Percentiles rank a stretch among this genome's conserved stretches.
Conservation (phyloP, 2,797 vertebrate genomes). For the Esox lucius region DNA sequence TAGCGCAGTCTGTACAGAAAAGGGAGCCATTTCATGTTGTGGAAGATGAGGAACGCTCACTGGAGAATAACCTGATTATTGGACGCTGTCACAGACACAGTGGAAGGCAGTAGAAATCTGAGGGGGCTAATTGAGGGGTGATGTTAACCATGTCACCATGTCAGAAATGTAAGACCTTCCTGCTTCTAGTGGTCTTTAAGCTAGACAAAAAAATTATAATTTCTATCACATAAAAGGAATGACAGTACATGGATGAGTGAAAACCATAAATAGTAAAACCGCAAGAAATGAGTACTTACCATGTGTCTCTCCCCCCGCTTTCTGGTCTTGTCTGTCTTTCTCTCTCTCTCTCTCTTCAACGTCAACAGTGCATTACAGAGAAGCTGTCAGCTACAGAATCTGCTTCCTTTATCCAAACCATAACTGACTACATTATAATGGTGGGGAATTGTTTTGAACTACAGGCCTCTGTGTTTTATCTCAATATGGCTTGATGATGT, state of each 20-base stretch:
- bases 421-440: slow-evolving; percentile 22
- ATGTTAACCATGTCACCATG: slow-evolving; percentile 16
- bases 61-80: slow-evolving; percentile 41
- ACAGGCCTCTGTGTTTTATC: slow-evolving; percentile 1
- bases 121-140: slow-evolving; percentile 36
- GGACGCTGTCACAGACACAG: slow-evolving; percentile 36
- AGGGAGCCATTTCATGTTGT: not conserved
- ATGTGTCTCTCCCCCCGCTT: not conserved
- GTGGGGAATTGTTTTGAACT: not conserved
- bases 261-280: slow-evolving; percentile 43
- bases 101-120: slow-evolving; percentile 38
- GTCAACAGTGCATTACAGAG: slow-evolving; percentile 47
- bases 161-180: slow-evolving; percentile 23
- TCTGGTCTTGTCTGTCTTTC: not conserved
- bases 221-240: slow-evolving; percentile 31
- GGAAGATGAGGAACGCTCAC: slow-evolving; percentile 13
- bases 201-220: not conserved
- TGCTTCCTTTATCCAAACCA: slow-evolving; percentile 36
- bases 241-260: slow-evolving; percentile 26
- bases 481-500: not conserved
- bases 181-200: slow-evolving; percentile 33
- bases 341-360: slow-evolving; percentile 19
- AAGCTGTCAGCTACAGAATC: slow-evolving; percentile 45
- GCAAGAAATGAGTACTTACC: not conserved
- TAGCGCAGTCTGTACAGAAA: not conserved